Evolutionary conservation across 2,113 vertebrate genomes (phyloP), one percentile per base, ranked within the genome.

Genomic region (Myrmophylax atrothorax): DNA sequence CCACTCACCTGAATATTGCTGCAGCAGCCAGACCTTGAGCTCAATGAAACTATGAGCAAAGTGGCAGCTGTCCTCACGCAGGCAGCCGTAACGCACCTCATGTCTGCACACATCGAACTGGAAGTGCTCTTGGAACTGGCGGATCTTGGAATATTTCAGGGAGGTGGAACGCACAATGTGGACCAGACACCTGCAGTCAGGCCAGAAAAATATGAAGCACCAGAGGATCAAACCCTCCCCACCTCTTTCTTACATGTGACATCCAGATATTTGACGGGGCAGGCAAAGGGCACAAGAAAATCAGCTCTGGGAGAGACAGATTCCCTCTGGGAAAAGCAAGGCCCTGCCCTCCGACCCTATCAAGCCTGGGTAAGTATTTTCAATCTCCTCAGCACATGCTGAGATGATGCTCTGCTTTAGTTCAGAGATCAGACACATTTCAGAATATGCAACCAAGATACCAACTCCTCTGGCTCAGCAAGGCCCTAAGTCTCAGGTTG

Each of bases 41-140:
- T 99, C 99, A 2, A 99, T 98, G 93, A 98, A 96, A 14, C 99
- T 99, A 89, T 99, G 99, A 93, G 99, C 99, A 0, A 98, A 99
- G 92, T 96, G 97, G 96, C 99, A 99, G 95, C 94, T 97, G 96
- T 99, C 98, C 87, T 99, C 98, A 0, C 97, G 97, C 81, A 97
- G 97, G 97, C 99, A 99, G 94, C 98, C 98, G 0, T 98, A 98
- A 22, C 98, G 98, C 72, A 98, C 96, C 94, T 98, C 98, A 0
- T 99, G 98, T 12, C 98, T 98, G 97, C 99, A 99, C 94, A 99
- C 95, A 0, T 99, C 98, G 3, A 99, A 98, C 93, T 98, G 98
- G 96, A 98, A 98, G 93, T 97, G 97, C 79, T 98, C 90, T 77
- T 98, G 98, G 95, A 99, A 98, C 25, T 98, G 98, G 31, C 99